Conservation (phyloP, 1,140 invertebrate species). For the Neuroterus valhalla region DNA sequence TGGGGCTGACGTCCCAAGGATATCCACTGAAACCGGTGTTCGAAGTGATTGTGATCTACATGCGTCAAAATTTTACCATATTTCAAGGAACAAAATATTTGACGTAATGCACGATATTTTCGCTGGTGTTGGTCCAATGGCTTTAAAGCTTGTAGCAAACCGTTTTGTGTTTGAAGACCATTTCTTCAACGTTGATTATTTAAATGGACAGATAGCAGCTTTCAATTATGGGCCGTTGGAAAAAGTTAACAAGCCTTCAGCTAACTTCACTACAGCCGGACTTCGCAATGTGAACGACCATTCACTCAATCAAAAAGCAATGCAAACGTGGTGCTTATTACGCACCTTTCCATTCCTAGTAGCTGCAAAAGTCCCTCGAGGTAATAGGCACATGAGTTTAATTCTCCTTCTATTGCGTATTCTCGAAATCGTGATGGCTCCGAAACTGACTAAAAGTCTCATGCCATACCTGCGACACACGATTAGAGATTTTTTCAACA, state of each 20-base stretch:
- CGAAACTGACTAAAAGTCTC: background rate
- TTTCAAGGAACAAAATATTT: constrained; percentile 44
- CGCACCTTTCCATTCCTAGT: constrained; percentile 38
- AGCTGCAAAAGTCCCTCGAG: constrained; percentile 32
- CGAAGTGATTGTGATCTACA: constrained; percentile 39
- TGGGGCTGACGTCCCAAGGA: constrained; percentile 34
- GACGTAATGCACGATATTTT: constrained; percentile 46
- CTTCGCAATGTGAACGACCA: constrained; percentile 6
- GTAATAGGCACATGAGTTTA: constrained; percentile 28
- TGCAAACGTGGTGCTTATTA: constrained; percentile 41
- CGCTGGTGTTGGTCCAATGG: constrained; percentile 1
- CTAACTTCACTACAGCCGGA: background rate
- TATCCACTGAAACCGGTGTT: constrained; percentile 42
- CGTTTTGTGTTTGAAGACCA: background rate
- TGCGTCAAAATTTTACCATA: constrained; percentile 44
- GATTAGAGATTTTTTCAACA: background rate
- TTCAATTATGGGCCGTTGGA: constrained; percentile 23
- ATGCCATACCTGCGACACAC: background rate
- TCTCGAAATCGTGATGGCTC: no score
- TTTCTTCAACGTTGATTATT: background rate
- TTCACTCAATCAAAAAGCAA: constrained; percentile 36
- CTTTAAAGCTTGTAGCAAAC: background rate
- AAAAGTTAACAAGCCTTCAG: constrained; percentile 3
- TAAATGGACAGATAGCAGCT: constrained; percentile 16
- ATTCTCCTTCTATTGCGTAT: constrained; percentile 23